Percentiles rank a stretch among this genome's conserved stretches.
Conservation (phyloP, 2,113 vertebrate species). For the Oncorhynchus tshawytscha region DNA sequence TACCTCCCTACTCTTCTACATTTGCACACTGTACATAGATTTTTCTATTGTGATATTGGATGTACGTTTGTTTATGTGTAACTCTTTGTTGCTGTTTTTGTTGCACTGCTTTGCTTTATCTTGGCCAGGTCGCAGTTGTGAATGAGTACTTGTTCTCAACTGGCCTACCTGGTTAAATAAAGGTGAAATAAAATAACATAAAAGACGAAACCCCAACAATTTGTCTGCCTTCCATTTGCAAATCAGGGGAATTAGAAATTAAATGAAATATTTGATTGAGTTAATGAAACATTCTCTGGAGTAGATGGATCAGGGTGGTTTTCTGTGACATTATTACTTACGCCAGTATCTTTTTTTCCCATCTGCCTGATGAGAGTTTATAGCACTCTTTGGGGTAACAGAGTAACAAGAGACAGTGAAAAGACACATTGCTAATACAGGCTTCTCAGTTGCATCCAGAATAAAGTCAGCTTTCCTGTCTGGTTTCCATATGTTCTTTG, state of each 20-base stretch:
- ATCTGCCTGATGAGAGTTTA: background rate
- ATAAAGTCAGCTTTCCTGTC: background rate
- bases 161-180: too few species aligned
- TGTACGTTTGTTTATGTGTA: too few species aligned
- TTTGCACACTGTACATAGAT: too few species aligned
- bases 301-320: background rate
- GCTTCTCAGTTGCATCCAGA: background rate
- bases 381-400: background rate
- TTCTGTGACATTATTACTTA: background rate
- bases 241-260: background rate
- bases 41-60: too few species aligned
- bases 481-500: slow-evolving; percentile 5
- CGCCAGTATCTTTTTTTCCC: background rate
- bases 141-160: too few species aligned
- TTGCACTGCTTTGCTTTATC: too few species aligned
- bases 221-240: background rate
- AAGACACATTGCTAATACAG: background rate
- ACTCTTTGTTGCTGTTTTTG: too few species aligned
- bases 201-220: background rate
- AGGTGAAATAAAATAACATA: too few species aligned
- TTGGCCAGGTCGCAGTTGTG: too few species aligned
- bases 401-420: background rate
- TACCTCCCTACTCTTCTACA: too few species aligned
- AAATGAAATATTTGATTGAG: background rate
- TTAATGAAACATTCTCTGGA: slow-evolving; percentile 10